These are phyloP conservation scores for Carduelis carduelis DNA, from an alignment of 2,797 vertebrate genomes.

Conservation along the genomic window DNA sequence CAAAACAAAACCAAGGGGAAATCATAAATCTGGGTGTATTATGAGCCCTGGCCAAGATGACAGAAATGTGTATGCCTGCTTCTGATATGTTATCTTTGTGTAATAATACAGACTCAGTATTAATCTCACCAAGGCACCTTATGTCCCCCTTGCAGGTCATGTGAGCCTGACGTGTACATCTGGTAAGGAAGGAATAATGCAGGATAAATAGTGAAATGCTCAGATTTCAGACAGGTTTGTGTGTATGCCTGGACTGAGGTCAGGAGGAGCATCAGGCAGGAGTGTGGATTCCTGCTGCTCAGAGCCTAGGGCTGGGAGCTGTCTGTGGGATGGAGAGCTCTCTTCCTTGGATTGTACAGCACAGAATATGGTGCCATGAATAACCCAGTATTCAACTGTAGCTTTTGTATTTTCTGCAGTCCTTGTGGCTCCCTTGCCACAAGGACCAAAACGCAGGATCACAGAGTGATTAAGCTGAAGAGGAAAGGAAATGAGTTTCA, in stretches of 20 bases:
- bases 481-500: neutral
- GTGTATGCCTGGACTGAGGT: rapidly evolving
- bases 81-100: neutral
- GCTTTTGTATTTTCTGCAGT: neutral
- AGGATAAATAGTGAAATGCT: neutral
- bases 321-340: neutral
- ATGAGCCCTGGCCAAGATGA: neutral
- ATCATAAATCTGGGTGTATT: neutral
- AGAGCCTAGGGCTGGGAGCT: neutral
- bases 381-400: neutral
- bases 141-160: rapidly evolving
- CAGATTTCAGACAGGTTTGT: rapidly evolving
- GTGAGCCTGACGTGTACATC: neutral
- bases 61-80: neutral
- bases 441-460: neutral
- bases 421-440: neutral
- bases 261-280: neutral
- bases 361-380: neutral
- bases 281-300: neutral
- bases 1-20: neutral
- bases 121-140: neutral
- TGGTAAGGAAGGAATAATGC: neutral
- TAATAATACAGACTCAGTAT: neutral
- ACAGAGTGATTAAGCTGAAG: neutral
- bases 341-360: neutral